Percentiles rank a stretch among this genome's conserved stretches.
Evolutionary conservation across 2,113 vertebrate species (phyloP).

Genomic region (Pseudolaguvia tuberculata): DNA sequence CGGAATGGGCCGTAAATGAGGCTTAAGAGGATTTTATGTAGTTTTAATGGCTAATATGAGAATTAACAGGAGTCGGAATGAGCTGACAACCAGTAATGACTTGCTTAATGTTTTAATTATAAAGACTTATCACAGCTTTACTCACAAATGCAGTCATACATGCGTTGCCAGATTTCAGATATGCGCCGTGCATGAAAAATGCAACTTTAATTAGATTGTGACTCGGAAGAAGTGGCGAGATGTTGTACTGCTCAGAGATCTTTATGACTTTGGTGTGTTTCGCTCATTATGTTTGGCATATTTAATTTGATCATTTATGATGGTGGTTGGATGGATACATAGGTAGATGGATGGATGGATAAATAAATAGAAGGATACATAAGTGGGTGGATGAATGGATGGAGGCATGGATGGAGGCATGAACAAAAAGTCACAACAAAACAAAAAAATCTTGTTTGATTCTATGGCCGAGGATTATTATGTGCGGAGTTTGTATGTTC

Average conservation of each 20-base stretch:
- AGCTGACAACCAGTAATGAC: slow-evolving; percentile 28
- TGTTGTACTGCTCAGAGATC: neutral
- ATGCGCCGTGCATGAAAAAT: neutral
- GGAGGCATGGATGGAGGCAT: too few relatives aligned
- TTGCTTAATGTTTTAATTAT: slow-evolving; percentile 35
- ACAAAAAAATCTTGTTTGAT: neutral
- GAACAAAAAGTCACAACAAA: neutral
- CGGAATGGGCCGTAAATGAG: slow-evolving; percentile 6
- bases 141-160: slow-evolving; percentile 13
- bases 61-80: slow-evolving; percentile 19
- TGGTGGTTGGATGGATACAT: too few relatives aligned
- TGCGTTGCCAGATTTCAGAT: neutral
- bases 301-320: neutral
- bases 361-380: too few relatives aligned
- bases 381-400: too few relatives aligned
- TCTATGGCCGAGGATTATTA: too few relatives aligned
- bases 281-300: neutral
- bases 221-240: neutral
- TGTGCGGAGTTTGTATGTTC: too few relatives aligned
- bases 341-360: too few relatives aligned
- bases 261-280: neutral
- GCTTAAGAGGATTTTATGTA: slow-evolving; percentile 26
- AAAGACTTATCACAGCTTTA: slow-evolving; percentile 27
- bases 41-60: slow-evolving; percentile 32
- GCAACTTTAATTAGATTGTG: neutral